phyloP scores from a whole-genome alignment of 2,888 invertebrate genomes.

The Drosophila colorata region DNA sequence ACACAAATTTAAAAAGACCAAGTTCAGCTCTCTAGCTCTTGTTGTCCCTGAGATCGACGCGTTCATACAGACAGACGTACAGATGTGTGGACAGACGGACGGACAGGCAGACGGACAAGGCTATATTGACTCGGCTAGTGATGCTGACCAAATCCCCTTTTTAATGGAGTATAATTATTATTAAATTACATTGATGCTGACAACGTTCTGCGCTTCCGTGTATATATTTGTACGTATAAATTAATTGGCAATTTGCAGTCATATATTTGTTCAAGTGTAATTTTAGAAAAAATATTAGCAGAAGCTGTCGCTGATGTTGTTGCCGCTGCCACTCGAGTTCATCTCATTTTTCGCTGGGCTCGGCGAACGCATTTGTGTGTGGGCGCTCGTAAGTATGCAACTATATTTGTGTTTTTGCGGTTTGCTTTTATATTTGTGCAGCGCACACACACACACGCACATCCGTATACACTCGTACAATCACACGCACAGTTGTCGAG shows the following conservation, averaged over 20 bases:
- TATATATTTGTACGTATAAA: not conserved
- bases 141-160: too few relatives aligned
- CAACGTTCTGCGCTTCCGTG: too few relatives aligned
- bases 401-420: constrained; percentile 77
- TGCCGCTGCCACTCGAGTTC: constrained; percentile 34
- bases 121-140: too few relatives aligned
- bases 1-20: too few relatives aligned
- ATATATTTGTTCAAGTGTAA: constrained; percentile 29
- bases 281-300: constrained; percentile 42
- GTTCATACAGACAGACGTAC: too few relatives aligned
- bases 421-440: constrained; percentile 76
- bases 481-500: constrained; percentile 41
- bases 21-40: too few relatives aligned
- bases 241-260: not conserved
- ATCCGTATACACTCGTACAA: constrained; percentile 9
- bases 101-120: not conserved
- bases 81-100: rapidly evolving
- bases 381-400: constrained; percentile 74
- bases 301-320: constrained; percentile 15
- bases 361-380: constrained; percentile 60
- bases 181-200: too few relatives aligned
- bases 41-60: too few relatives aligned
- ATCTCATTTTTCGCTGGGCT: constrained; percentile 48
- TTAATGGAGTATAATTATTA: too few relatives aligned
- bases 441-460: constrained; percentile 27